Conservation (phyloP, 23 tunicate genomes). For the Trididemnum clinides region DNA sequence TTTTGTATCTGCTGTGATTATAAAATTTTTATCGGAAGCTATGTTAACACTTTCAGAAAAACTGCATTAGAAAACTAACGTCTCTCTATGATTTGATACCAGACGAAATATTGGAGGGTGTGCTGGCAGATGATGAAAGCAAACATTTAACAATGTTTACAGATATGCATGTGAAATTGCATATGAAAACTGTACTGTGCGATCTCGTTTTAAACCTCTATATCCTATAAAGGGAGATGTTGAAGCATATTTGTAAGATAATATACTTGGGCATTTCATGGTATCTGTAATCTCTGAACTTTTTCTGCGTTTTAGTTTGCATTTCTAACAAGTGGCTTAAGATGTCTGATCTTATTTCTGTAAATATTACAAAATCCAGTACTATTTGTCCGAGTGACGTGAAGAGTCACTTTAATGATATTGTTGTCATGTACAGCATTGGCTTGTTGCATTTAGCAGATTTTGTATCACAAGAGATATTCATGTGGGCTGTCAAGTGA, state of each 20-base stretch:
- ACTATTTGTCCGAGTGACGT: not conserved
- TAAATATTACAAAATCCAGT: not conserved
- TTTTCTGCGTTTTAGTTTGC: not conserved
- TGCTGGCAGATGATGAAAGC: not conserved
- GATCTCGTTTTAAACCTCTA: not conserved
- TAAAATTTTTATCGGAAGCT: slow-evolving; percentile 21
- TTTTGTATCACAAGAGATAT: not conserved
- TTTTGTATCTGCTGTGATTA: slow-evolving; percentile 30
- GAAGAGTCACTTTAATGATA: slow-evolving; percentile 8
- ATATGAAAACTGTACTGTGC: not conserved
- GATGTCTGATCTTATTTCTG: not conserved
- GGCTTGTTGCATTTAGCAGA: not conserved
- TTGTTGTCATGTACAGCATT: not conserved
- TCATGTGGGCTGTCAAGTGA: slow-evolving; percentile 3
- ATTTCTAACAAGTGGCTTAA: not conserved
- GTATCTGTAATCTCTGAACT: slow-evolving; percentile 8
- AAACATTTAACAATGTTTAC: not conserved
- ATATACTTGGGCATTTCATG: not conserved
- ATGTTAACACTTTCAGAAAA: slow-evolving; percentile 30
- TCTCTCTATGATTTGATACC: not conserved
- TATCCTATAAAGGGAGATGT: not conserved
- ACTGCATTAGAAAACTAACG: slow-evolving; percentile 28
- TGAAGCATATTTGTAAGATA: not conserved
- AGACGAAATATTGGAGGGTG: not conserved
- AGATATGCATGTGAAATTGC: not conserved